A percentile compares a stretch with the other conserved stretches of the same genome.
Conservation (phyloP, 2,113 vertebrate species). For the Eclectus roratus region DNA sequence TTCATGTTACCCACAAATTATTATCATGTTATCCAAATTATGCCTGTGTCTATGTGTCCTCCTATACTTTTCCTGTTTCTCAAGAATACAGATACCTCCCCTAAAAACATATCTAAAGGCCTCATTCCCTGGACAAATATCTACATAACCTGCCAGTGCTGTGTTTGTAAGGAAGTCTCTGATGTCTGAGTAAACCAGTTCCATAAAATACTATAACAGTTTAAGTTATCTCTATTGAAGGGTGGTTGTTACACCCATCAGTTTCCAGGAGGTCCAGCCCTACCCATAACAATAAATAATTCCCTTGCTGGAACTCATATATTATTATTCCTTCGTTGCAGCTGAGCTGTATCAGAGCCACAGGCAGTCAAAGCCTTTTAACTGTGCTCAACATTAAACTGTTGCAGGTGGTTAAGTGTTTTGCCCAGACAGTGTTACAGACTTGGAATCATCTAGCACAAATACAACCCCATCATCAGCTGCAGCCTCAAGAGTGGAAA, state of each 20-base stretch:
- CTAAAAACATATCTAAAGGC: background rate
- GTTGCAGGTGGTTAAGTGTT: background rate
- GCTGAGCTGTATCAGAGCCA: background rate
- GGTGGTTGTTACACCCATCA: background rate
- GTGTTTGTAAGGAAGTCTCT: background rate
- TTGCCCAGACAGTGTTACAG: background rate
- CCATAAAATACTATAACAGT: background rate
- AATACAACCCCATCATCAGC: rapidly evolving
- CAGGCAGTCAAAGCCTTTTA: background rate
- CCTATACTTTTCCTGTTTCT: background rate
- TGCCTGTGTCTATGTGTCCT: background rate
- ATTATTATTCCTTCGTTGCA: background rate
- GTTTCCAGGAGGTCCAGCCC: background rate
- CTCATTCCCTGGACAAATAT: background rate
- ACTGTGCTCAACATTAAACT: background rate
- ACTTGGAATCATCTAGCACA: background rate
- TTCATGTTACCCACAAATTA: background rate
- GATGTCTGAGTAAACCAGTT: background rate
- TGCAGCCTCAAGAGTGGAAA: background rate
- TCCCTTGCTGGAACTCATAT: background rate
- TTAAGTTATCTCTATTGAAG: background rate
- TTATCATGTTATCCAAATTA: background rate
- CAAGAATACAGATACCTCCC: background rate
- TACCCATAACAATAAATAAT: background rate
- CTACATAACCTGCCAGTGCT: background rate